phyloP scores from a whole-genome alignment of 2,888 invertebrate genomes.

The Slavum lentiscoides region DNA sequence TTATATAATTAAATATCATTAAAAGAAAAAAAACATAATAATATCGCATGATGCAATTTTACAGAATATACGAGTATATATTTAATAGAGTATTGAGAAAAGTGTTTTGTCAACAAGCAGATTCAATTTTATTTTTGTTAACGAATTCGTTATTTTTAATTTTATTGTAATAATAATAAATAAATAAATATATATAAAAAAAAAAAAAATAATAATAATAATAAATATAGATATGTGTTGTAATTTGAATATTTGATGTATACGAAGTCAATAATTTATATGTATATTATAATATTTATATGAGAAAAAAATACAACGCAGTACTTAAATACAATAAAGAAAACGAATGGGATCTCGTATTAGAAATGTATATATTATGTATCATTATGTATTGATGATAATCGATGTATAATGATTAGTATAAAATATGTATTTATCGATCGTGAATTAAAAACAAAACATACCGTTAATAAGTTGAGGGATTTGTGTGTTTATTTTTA shows the following conservation, averaged over 20 bases:
- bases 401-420: too few relatives aligned
- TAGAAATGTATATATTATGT: too few relatives aligned
- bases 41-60: not conserved
- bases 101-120: slow-evolving; percentile 12
- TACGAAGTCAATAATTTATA: not conserved
- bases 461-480: too few relatives aligned
- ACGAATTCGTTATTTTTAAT: not conserved
- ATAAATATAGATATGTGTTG: slow-evolving; percentile 26
- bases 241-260: slow-evolving; percentile 29
- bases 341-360: too few relatives aligned
- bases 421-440: too few relatives aligned
- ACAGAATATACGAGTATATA: not conserved
- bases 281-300: not conserved
- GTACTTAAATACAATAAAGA: too few relatives aligned
- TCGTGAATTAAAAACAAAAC: too few relatives aligned
- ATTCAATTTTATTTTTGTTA: not conserved
- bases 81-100: slow-evolving; percentile 12
- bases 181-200: not conserved
- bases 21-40: too few relatives aligned
- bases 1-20: not conserved
- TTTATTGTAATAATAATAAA: not conserved
- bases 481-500: too few relatives aligned
- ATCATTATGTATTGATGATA: too few relatives aligned
- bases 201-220: not conserved
- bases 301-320: too few relatives aligned